phyloP scores from a whole-genome alignment of 1,140 invertebrate species.

The Aphidius ervi region DNA sequence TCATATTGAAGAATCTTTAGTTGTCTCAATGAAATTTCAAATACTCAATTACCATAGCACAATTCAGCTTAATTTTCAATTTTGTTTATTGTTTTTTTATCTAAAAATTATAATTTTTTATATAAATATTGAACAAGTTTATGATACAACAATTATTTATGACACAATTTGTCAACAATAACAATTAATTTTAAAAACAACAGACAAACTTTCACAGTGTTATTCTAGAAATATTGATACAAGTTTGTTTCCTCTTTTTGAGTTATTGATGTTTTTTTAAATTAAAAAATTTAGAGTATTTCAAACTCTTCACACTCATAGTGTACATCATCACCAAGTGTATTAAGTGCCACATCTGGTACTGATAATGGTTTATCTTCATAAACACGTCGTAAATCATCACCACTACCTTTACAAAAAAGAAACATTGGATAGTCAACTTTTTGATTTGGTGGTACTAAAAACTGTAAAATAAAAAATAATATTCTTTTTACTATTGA shows the following conservation, averaged over 20 bases:
- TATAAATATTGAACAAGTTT: no score
- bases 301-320: conserved; percentile 72
- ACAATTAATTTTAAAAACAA: no score
- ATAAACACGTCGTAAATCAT: conserved; percentile 55
- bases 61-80: no score
- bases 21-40: not conserved
- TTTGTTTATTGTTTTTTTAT: no score
- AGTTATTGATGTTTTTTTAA: no score
- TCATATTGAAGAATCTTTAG: conserved; percentile 57
- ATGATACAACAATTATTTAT: no score
- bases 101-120: no score
- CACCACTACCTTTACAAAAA: conserved; percentile 66
- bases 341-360: conserved; percentile 50
- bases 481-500: conserved; percentile 2
- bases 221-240: no score
- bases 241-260: no score
- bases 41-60: no score
- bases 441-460: conserved; percentile 58
- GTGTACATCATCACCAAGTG: conserved; percentile 60
- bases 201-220: no score
- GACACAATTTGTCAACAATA: no score
- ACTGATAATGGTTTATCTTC: conserved; percentile 55
- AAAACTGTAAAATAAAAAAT: conserved; percentile 50
- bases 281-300: conserved; percentile 29
- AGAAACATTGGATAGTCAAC: conserved; percentile 77